A percentile compares a stretch with the other conserved stretches of the same genome.
These are phyloP conservation scores for Nixonia krombeini DNA, from an alignment of 1,140 invertebrate genomes.

Conservation along the genomic window DNA sequence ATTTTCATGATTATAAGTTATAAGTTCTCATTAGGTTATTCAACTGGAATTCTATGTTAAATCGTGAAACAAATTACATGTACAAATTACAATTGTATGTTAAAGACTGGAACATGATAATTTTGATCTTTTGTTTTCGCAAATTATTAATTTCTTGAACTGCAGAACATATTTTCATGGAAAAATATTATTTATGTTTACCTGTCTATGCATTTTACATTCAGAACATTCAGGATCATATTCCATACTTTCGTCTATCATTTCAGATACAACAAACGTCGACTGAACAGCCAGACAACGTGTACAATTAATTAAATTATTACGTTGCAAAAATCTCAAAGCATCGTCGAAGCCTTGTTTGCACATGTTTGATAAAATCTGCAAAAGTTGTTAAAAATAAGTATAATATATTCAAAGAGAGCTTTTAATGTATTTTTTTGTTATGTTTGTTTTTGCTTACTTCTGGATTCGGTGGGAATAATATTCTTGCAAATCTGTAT, in stretches of 20 bases:
- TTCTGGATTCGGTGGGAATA: constrained; percentile 96
- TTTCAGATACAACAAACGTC: constrained; percentile 83
- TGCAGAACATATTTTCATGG: no score
- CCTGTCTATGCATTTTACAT: constrained; percentile 87
- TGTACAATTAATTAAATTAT: constrained; percentile 90
- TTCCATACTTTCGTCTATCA: constrained; percentile 78
- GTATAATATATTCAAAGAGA: no score
- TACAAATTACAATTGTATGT: background rate
- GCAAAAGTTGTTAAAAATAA: no score
- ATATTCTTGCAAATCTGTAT: constrained; percentile 89
- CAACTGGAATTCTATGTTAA: no score
- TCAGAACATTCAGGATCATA: constrained; percentile 87
- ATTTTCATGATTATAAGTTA: no score
- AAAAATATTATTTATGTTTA: constrained; percentile 53
- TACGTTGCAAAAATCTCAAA: constrained; percentile 90
- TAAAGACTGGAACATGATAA: background rate
- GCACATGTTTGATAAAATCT: constrained; percentile 91
- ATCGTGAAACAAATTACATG: background rate
- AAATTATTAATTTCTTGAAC: no score
- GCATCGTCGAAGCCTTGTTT: constrained; percentile 98
- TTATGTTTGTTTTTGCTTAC: constrained; percentile 65
- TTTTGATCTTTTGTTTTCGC: no score
- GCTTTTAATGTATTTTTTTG: no score
- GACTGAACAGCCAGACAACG: constrained; percentile 87
- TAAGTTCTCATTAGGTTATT: no score